Evolutionary conservation across 1,140 invertebrate species (phyloP).

Genomic region (Euura saliciscinereae): DNA sequence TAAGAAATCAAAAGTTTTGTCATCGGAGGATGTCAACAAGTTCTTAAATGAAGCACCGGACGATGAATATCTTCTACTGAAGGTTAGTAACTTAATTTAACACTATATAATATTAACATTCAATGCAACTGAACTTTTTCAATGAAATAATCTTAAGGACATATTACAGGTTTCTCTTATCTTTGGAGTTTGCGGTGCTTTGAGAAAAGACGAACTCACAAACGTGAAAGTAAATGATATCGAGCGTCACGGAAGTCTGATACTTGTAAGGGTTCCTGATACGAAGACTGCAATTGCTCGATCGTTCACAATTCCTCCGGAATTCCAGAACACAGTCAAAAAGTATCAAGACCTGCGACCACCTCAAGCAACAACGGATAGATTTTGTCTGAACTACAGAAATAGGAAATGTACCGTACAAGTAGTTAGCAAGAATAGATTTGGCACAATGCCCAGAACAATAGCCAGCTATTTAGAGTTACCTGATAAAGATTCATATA

Average conservation of each 20-base stretch:
- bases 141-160: too few relatives aligned
- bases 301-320: constrained; percentile 18
- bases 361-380: constrained; percentile 9
- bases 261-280: constrained; percentile 30
- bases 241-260: background rate
- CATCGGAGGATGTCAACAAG: constrained; percentile 15
- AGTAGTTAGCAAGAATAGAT: constrained; percentile 28
- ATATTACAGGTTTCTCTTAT: constrained; percentile 16
- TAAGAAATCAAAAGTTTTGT: constrained; percentile 14
- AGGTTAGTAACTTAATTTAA: constrained; percentile 12
- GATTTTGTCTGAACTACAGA: constrained; percentile 22
- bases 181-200: constrained; percentile 33
- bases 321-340: constrained; percentile 21
- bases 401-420: constrained; percentile 28
- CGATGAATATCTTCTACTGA: constrained; percentile 19
- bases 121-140: too few relatives aligned
- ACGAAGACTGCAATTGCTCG: constrained; percentile 20
- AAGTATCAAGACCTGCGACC: constrained; percentile 28
- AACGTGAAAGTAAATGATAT: too few relatives aligned
- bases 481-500: constrained; percentile 18
- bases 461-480: constrained; percentile 26
- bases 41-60: constrained; percentile 26
- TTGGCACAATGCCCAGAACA: constrained; percentile 22
- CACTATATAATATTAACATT: background rate
- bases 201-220: constrained; percentile 28